Conservation (phyloP, 2,797 vertebrate genomes). For the Capromys pilorides region DNA sequence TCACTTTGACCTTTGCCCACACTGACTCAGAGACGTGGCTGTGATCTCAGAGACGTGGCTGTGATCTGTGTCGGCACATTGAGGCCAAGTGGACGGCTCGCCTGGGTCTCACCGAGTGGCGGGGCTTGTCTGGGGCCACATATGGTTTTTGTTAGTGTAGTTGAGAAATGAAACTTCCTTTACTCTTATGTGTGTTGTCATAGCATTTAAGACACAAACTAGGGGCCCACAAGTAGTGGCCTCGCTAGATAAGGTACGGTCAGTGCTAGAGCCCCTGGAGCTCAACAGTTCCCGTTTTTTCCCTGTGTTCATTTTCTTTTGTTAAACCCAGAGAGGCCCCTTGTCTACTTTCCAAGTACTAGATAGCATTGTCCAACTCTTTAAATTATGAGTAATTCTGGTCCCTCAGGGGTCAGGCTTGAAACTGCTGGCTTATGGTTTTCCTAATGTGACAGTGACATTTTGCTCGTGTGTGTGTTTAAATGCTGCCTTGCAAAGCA, state of each 20-base stretch:
- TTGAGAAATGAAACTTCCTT: background rate
- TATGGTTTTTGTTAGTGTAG: background rate
- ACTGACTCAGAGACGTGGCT: background rate
- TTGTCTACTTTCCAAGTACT: slow-evolving; percentile 46
- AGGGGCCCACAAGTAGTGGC: background rate
- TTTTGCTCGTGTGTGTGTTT: slow-evolving; percentile 63
- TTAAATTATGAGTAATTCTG: background rate
- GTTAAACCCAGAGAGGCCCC: slow-evolving; percentile 4
- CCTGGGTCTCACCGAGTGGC: background rate
- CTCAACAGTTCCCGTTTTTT: slow-evolving; percentile 1
- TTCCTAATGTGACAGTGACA: slow-evolving; percentile 62
- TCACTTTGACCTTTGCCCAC: background rate
- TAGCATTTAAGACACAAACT: background rate
- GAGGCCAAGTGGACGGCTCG: background rate
- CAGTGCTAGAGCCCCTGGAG: background rate
- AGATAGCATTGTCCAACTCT: background rate
- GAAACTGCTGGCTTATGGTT: slow-evolving; percentile 30
- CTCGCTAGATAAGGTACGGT: background rate
- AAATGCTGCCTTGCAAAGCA: slow-evolving; percentile 70
- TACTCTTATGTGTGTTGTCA: no score
- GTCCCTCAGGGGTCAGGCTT: slow-evolving; percentile 11
- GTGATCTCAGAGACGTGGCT: background rate
- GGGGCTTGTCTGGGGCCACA: background rate
- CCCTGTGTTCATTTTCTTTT: background rate
- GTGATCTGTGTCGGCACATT: background rate